Base-by-base conservation (phyloP, 1,140 invertebrate species). In the Cotesia glomerata region DNA sequence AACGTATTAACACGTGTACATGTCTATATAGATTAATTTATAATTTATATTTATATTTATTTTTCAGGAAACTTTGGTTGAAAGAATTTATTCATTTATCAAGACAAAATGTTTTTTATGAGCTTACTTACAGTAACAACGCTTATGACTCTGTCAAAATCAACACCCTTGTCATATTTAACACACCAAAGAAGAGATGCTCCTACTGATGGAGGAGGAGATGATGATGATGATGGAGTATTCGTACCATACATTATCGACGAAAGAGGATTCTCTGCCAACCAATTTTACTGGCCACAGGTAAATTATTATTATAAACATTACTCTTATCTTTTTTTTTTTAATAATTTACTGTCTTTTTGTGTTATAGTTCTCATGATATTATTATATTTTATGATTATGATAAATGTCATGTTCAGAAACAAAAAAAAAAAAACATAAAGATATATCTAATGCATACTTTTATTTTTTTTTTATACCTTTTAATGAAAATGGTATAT, bases 141-240 rank as follows among this genome's bases (percentile, higher is more conserved):
- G 63, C 59, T 81, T 64, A 77, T 79, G 56, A 78, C 65, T 77
- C 66, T 78, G 70, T 69, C 77, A 70, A 67, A 77, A 71, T 76
- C 75, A 36, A 75, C 75, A 62, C 77, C 80, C 49, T 74, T 79
- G 56, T 78, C 78, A 54, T 79, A 79, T 74, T 71, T 77, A 39
- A 78, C 77, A 68, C 78, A 77, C 74, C 79, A 76, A 74, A 78
- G 72, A 73, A 79, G 73, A 70, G 75, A 77, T 69, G 7, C 69
- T 14, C 62, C 73, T 11, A 51, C 39, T 67, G 66, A n/a, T 14
- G 7, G 5, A 32, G 26, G 36, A 14, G 49, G 32, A 34, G 2
- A 2, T 2, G 64, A 66, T 66, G 65, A 18, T n/a, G n/a, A 14
- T 54, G 5, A 59, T 18, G 34, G 16, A 36, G 26, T 58, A 18